Conservation (phyloP, 2,113 vertebrate genomes). For the Zosterops borbonicus region DNA sequence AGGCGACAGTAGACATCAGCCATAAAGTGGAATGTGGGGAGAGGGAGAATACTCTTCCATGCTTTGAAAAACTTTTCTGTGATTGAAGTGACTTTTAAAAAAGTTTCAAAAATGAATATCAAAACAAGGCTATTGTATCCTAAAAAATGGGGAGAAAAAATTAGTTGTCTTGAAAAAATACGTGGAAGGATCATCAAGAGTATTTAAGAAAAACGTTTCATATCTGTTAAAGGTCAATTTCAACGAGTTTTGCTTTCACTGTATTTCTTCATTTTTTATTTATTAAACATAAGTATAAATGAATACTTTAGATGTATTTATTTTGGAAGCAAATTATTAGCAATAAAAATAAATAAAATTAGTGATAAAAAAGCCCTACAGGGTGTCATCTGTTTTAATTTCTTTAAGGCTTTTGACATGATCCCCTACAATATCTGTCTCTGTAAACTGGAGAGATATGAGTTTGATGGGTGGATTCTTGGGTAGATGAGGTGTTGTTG, state of each 20-base stretch:
- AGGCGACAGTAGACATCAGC: neutral
- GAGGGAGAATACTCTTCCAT: neutral
- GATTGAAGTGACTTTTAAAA: neutral
- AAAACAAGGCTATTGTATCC: neutral
- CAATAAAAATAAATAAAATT: neutral
- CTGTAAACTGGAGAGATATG: neutral
- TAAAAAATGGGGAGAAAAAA: neutral
- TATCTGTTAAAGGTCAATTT: neutral
- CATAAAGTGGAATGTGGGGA: neutral
- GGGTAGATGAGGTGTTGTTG: neutral
- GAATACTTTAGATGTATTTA: neutral
- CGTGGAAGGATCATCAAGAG: neutral
- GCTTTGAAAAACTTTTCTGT: neutral
- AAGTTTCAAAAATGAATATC: neutral
- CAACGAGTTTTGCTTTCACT: neutral
- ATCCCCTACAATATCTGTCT: neutral
- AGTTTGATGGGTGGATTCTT: neutral
- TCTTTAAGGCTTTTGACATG: neutral
- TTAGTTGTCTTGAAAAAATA: neutral
- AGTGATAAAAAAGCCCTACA: accelerated
- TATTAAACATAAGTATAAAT: neutral
- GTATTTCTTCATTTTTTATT: neutral
- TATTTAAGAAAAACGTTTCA: neutral
- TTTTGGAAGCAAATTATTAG: neutral
- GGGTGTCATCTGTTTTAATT: neutral